phyloP scores from a whole-genome alignment of 1,140 invertebrate genomes.

The Drosophila obscura region DNA sequence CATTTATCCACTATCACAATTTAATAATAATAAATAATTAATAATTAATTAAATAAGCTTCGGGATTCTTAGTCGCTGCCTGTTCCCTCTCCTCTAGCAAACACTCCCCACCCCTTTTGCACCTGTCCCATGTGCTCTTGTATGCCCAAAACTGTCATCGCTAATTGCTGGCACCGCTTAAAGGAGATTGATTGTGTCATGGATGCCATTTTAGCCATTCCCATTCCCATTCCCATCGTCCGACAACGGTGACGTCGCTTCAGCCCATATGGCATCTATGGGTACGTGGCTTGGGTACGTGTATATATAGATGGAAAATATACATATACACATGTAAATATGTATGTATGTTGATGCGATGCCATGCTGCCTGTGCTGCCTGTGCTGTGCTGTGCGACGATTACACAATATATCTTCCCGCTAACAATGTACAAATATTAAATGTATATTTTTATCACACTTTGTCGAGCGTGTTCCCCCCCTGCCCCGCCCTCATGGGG shows the following conservation, averaged over 20 bases:
- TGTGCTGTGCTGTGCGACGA: slow-evolving; percentile 23
- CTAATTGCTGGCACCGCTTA: slow-evolving; percentile 59
- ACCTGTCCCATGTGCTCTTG: slow-evolving; percentile 2
- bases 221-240: not conserved
- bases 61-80: not conserved
- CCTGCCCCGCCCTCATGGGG: not conserved
- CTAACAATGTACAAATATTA: slow-evolving; percentile 82
- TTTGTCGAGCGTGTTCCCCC: slow-evolving; percentile 41
- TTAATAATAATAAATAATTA: no score
- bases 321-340: no score
- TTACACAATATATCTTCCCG: slow-evolving; percentile 80
- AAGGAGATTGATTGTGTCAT: slow-evolving; percentile 63
- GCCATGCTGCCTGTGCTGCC: not conserved
- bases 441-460: slow-evolving; percentile 82
- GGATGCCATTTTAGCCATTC: slow-evolving; percentile 28
- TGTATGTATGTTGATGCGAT: not conserved
- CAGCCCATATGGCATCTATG: slow-evolving; percentile 33
- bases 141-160: slow-evolving; percentile 46
- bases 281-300: no score
- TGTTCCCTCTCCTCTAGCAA: not conserved
- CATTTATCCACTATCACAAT: no score
- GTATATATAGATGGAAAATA: slow-evolving; percentile 28
- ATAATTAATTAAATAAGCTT: no score
- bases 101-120: not conserved
- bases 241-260: slow-evolving; percentile 46